A percentile compares a stretch with the other conserved stretches of the same genome.
Evolutionary conservation across 2,113 vertebrate species (phyloP).

Genomic region (Ceyx margarethae): DNA sequence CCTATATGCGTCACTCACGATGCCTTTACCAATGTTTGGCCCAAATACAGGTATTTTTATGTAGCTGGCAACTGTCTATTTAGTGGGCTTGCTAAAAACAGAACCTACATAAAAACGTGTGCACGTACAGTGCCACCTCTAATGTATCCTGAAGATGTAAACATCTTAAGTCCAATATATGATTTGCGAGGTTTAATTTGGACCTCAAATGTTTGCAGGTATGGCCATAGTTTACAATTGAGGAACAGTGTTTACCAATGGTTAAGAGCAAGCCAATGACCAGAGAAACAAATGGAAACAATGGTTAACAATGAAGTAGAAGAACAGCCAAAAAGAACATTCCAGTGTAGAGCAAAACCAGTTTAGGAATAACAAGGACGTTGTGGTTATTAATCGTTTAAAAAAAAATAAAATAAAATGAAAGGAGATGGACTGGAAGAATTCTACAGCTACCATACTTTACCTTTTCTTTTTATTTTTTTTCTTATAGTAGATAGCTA

Average conservation of each 20-base stretch:
- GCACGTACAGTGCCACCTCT: background rate
- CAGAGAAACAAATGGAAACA: background rate
- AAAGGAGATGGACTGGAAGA: background rate
- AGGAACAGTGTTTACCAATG: background rate
- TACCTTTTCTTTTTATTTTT: background rate
- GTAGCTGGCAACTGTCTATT: background rate
- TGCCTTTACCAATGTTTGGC: background rate
- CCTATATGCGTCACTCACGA: background rate
- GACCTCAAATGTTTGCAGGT: background rate
- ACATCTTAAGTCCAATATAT: background rate
- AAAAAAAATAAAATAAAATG: background rate
- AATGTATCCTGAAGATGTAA: background rate
- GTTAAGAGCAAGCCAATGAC: background rate
- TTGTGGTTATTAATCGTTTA: background rate
- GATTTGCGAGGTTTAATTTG: background rate
- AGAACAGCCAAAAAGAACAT: background rate
- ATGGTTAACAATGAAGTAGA: background rate
- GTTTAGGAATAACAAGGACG: background rate
- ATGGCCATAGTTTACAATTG: background rate
- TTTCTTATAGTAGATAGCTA: background rate
- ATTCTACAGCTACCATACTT: background rate
- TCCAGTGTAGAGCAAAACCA: background rate
- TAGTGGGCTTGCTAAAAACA: conserved; percentile 55
- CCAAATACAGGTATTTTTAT: conserved; percentile 22
- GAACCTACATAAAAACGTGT: background rate